Conservation (phyloP, 2,113 vertebrate genomes). For the Lasiurus cinereus region DNA sequence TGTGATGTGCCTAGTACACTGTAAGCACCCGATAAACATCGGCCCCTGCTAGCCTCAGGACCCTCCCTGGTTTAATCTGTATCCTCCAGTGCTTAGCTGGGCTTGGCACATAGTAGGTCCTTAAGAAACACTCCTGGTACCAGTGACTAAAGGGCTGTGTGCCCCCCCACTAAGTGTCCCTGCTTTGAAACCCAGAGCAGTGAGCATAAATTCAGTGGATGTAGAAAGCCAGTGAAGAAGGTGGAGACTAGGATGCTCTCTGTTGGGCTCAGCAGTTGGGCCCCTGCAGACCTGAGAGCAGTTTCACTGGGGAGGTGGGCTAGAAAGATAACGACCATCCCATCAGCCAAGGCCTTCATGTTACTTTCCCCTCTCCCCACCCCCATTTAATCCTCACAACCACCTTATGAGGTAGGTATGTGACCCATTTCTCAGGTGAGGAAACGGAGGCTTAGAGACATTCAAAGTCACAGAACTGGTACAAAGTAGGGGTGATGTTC, state of each 20-base stretch:
- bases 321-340: background rate
- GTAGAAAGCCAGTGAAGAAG: background rate
- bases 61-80: background rate
- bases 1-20: accelerated
- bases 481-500: background rate
- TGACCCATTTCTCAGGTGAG: background rate
- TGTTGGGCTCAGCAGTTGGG: background rate
- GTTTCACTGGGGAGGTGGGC: background rate
- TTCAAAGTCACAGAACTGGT: background rate
- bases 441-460: background rate
- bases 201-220: background rate
- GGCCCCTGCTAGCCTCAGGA: background rate
- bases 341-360: accelerated
- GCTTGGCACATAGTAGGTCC: background rate
- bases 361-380: background rate
- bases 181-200: background rate
- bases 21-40: accelerated
- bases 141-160: background rate
- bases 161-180: background rate
- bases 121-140: background rate
- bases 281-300: background rate
- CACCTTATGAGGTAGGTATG: background rate
- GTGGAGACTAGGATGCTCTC: background rate
- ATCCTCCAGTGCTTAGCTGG: background rate
- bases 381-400: background rate